Base-by-base conservation (phyloP, 2,113 vertebrate species). In the Polyodon spathula region DNA sequence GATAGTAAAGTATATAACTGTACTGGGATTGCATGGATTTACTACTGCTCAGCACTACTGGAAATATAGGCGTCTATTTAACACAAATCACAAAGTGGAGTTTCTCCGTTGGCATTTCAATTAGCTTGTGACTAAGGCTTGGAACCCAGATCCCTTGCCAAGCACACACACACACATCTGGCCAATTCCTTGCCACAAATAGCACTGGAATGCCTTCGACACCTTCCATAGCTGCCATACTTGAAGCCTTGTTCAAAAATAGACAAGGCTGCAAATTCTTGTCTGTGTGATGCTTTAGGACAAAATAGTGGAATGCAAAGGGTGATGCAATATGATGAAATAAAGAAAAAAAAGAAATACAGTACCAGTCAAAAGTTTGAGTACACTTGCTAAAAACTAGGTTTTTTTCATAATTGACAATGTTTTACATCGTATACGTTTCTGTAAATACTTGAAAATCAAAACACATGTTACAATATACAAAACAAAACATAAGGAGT, bases 111-210 rank as follows among this genome's bases (percentile, higher is more conserved):
- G 84, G 86, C 86, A 88, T 88, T 80, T 77, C 76, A 77, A 74
- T 73, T 77, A 80, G 78, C 84, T 79, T 78, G 70, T 69, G 85
- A 83, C n/a, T 79, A 80, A 80, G 77, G 77, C 84, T 84, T 87
- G 83, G 85, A 88, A 87, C 79, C 76, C 80, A 80, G 85, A 81
- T 76, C 81, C 74, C 78, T 65, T 72, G 78, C 82, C 86, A 86
- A 83, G 80, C 83, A 81, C 81, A 81, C 83, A 81, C 81, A 81
- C 83, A 85, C 87, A 88, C 84, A 88, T 88, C 89, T 90, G 86
- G 86, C 79, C 85, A 86, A 90, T 90, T 89, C 81, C 83, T 84
- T 80, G 85, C 89, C 84, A 86, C 81, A 93, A 93, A 92, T 91
- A 93, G 89, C 86, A 76, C 75, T 80, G 85, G 87, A 90, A 90